Base-by-base conservation (phyloP, 2,888 invertebrate genomes). In the Tenthredo mesomela region DNA sequence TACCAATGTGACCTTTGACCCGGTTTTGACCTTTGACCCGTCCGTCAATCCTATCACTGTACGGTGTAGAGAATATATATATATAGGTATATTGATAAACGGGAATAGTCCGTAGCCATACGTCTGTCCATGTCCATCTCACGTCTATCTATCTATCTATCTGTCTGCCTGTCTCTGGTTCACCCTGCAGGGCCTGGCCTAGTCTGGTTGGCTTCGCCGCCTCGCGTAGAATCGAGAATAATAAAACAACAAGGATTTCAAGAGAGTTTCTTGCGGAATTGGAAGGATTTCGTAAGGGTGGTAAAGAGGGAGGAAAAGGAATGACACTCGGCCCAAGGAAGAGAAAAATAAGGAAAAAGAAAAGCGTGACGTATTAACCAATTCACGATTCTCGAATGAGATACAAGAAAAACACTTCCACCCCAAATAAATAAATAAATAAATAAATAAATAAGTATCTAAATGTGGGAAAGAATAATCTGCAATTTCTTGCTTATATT, bases 221-320 rank as follows among this genome's bases (percentile, higher is more conserved):
- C 15, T 47, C 47, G 12, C 47, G 47, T 67, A 15, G 25, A 73
- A 21, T 50, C 2, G 54, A 18, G 40, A 80, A 80, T 80, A 80
- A 80, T 80, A 61, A 61, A 80, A 80, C 80, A 61, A 80, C 80
- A 61, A 80, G 80, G 80, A 18, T 80, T 61, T 21, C 40, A 12
- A 37, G 54, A 0, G 70, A 40, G 37, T 80, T 58, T 40, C 80
- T 61, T 61, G 75, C 25, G 29, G 40, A 29, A 61, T 61, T 37
- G 80, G 40, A 21, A 61, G 80, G 80, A 80, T 61, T 80, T 80
- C 61, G 33, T 10, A 10, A 43, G 40, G 40, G 10, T 43, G 40
- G 40, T 9, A 43, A 43, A 43, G 2, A 43, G 40, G 40, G 40
- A 43, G 40, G 40, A 10, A 10, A 10, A 43, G 50, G 50, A 40